These are phyloP conservation scores for Arenicola marina DNA, from an alignment of 2,888 invertebrate species.

Conservation along the genomic window DNA sequence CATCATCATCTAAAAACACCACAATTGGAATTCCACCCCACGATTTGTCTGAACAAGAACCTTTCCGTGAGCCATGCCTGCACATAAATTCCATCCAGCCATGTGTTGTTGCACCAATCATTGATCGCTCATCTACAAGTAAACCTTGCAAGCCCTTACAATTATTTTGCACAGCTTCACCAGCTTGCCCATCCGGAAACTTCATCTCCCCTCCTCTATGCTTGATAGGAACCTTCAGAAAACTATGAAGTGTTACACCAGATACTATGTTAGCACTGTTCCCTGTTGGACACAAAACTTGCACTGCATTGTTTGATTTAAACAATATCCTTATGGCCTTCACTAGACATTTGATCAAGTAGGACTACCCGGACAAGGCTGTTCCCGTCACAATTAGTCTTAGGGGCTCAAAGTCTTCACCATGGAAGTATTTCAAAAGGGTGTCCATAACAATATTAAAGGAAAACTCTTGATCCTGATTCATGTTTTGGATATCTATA, in stretches of 20 bases:
- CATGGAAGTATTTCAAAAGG: neutral
- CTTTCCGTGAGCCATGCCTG: slow-evolving; percentile 8
- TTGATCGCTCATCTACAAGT: slow-evolving; percentile 5
- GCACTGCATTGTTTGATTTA: neutral
- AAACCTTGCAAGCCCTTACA: slow-evolving; percentile 2
- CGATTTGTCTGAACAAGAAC: slow-evolving; percentile 10
- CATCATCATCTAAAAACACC: slow-evolving; percentile 30
- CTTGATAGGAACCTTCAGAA: slow-evolving; percentile 3
- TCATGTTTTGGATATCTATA: slow-evolving; percentile 24
- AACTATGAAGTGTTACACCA: slow-evolving; percentile 8
- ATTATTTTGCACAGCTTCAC: neutral
- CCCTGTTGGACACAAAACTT: slow-evolving; percentile 4
- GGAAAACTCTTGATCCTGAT: slow-evolving; percentile 16
- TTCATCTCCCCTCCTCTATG: neutral
- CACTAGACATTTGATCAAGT: slow-evolving; percentile 3
- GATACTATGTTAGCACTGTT: no score
- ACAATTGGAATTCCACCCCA: slow-evolving; percentile 34
- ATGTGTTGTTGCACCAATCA: slow-evolving; percentile 6
- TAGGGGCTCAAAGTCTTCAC: neutral
- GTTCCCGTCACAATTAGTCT: slow-evolving; percentile 1
- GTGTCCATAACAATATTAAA: neutral
- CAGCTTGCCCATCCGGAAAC: neutral
- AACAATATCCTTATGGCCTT: neutral
- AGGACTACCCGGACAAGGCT: neutral
- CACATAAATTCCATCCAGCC: slow-evolving; percentile 15